These are phyloP conservation scores for Eupleurogrammus muticus DNA, from an alignment of 2,797 vertebrate genomes.

Conservation along the genomic window DNA sequence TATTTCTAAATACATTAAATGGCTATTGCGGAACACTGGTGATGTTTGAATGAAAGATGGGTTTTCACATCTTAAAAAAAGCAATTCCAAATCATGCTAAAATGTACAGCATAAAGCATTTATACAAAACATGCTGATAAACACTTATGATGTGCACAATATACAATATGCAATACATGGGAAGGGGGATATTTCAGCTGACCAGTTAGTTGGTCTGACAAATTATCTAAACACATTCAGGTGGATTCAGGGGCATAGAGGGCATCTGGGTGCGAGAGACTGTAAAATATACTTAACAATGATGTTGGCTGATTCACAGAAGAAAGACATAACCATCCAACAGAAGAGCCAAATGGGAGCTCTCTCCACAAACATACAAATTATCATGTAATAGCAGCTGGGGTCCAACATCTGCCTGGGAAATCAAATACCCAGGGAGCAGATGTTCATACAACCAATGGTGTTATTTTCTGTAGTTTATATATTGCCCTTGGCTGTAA, in stretches of 20 bases:
- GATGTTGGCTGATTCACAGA: conserved; percentile 77
- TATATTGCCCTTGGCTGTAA: conserved; percentile 77
- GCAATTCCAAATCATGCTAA: not conserved
- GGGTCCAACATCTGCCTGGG: conserved; percentile 95
- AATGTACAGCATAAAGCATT: not conserved
- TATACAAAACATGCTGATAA: not conserved
- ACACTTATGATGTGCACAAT: not conserved
- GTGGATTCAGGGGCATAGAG: conserved; percentile 37
- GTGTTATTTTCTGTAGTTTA: conserved; percentile 87
- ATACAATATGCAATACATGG: not conserved
- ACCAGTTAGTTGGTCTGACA: conserved; percentile 19
- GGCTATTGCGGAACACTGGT: no score
- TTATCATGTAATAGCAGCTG: conserved; percentile 95
- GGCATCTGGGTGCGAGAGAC: conserved; percentile 43
- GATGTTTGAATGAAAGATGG: no score
- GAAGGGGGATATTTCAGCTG: not conserved
- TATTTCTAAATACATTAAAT: not conserved
- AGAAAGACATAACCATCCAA: conserved; percentile 87
- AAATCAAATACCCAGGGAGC: conserved; percentile 93
- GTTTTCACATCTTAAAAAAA: no score
- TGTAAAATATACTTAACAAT: conserved; percentile 64
- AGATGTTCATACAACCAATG: conserved; percentile 92
- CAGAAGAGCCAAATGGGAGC: conserved; percentile 90
- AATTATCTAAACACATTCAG: conserved; percentile 21
- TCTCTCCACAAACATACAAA: conserved; percentile 93